These are phyloP conservation scores for Erpornis zantholeuca DNA, from an alignment of 2,113 vertebrate genomes.

Conservation along the genomic window DNA sequence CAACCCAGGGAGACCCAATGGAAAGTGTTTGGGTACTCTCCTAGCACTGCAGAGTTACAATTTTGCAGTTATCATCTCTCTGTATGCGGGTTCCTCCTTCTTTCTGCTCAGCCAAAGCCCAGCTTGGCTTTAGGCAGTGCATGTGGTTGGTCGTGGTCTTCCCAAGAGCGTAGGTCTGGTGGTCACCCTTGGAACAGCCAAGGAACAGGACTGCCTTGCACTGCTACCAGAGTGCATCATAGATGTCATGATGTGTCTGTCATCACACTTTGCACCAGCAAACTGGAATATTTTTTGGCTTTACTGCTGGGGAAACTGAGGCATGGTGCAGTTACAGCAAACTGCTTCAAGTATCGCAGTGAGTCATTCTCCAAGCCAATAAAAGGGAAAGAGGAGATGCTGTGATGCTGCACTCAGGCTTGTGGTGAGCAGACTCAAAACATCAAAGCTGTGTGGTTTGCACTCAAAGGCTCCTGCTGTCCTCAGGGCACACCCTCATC, in stretches of 20 bases:
- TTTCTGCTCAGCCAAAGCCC: not conserved
- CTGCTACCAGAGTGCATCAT: rapidly evolving
- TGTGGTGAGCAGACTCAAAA: not conserved
- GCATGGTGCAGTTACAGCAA: not conserved
- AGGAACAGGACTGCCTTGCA: not conserved
- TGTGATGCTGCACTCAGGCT: rapidly evolving
- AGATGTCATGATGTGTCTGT: too few species aligned
- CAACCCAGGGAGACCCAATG: not conserved
- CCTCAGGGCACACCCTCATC: not conserved
- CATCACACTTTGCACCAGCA: not conserved
- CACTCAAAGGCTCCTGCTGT: not conserved
- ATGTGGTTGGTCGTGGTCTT: not conserved
- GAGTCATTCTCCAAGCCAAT: not conserved
- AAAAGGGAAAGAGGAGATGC: not conserved
- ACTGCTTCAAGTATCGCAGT: not conserved
- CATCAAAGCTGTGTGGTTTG: not conserved
- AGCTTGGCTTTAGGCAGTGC: not conserved
- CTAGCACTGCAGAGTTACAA: not conserved
- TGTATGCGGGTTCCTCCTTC: rapidly evolving
- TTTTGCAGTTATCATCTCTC: not conserved
- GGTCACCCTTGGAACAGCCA: not conserved
- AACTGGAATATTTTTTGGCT: not conserved
- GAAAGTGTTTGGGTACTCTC: not conserved
- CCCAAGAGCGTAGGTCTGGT: not conserved
- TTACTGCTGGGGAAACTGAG: constrained; percentile 2